Evolutionary conservation across 2,888 invertebrate species (phyloP).

Genomic region (Boloria selene): DNA sequence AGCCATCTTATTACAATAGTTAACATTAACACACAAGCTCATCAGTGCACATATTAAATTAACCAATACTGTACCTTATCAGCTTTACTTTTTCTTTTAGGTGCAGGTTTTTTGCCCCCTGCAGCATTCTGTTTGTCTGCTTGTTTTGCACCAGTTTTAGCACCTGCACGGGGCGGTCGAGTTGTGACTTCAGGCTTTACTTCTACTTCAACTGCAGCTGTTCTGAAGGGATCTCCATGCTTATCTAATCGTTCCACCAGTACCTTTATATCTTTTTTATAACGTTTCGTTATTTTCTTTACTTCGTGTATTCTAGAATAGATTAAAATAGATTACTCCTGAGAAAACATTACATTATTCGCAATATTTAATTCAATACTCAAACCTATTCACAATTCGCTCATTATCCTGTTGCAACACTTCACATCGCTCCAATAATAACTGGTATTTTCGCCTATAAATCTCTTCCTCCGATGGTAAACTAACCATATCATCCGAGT

Average conservation of each 20-base stretch:
- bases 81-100: constrained; percentile 84
- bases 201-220: constrained; percentile 82
- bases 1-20: neutral
- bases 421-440: constrained; percentile 88
- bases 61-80: constrained; percentile 73
- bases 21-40: neutral
- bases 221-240: constrained; percentile 87
- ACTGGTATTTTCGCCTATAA: constrained; percentile 88
- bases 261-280: constrained; percentile 86
- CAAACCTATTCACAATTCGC: constrained; percentile 85
- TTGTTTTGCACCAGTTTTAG: constrained; percentile 58
- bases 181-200: constrained; percentile 62
- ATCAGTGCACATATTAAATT: neutral
- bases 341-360: neutral
- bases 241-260: constrained; percentile 86
- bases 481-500: constrained; percentile 80
- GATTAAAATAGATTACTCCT: constrained; percentile 40
- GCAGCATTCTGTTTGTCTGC: constrained; percentile 61
- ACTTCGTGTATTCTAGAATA: constrained; percentile 85
- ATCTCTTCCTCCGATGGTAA: constrained; percentile 84
- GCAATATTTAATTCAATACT: neutral
- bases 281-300: constrained; percentile 85
- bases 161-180: constrained; percentile 51
- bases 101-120: constrained; percentile 65
- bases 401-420: constrained; percentile 90